A percentile compares a stretch with the other conserved stretches of the same genome.
Conservation (phyloP, 2,888 invertebrate genomes). For the Eristalis tenax region DNA sequence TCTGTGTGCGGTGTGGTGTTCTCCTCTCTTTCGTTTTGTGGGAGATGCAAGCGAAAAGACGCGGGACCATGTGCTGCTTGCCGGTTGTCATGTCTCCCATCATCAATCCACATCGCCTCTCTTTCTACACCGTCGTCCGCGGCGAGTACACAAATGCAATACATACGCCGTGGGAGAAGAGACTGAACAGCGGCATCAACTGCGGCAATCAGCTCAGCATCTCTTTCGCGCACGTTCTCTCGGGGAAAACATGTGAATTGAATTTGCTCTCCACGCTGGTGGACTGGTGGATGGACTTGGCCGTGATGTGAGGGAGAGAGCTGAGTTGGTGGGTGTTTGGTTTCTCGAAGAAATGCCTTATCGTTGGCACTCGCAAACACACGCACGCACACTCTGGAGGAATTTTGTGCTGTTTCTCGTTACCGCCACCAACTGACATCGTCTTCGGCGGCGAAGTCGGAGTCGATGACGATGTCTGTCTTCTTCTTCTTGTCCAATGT, state of each 20-base stretch:
- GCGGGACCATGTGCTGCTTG: slow-evolving; percentile 66
- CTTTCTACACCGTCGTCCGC: background rate
- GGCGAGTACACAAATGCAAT: too few species aligned
- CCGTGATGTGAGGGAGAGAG: background rate
- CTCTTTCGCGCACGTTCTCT: background rate
- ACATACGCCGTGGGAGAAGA: background rate
- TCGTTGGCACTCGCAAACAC: background rate
- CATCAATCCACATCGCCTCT: slow-evolving; percentile 14
- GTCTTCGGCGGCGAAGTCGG: background rate
- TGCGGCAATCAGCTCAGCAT: too few species aligned
- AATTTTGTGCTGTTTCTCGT: background rate
- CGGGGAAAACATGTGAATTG: background rate
- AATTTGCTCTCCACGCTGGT: background rate
- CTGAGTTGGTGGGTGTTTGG: background rate
- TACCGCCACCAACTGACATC: background rate
- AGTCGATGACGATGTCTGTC: background rate
- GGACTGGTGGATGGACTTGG: background rate
- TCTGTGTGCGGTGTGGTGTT: slow-evolving; percentile 2
- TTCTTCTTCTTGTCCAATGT: slow-evolving; percentile 36
- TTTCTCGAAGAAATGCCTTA: background rate
- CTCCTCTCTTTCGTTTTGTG: slow-evolving; percentile 20
- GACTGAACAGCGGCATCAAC: background rate
- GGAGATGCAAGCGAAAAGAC: slow-evolving; percentile 50
- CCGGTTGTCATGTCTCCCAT: slow-evolving; percentile 16
- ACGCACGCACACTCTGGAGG: background rate